Conservation (phyloP, 2,888 invertebrate genomes). For the Dryadula phaetusa region DNA sequence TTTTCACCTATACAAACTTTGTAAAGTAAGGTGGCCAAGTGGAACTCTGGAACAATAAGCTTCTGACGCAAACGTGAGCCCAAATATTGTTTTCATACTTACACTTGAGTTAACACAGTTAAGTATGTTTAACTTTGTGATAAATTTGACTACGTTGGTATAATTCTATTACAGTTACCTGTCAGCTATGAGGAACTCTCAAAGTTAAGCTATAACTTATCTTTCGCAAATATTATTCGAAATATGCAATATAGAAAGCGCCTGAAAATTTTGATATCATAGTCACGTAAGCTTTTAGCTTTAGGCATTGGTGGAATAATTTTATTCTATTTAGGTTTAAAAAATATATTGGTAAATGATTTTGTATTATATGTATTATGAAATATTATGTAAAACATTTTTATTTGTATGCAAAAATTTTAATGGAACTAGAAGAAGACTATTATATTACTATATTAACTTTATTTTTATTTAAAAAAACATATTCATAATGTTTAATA, state of each 20-base stretch:
- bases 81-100: slow-evolving; percentile 32
- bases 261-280: slow-evolving; percentile 2
- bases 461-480: too few species aligned
- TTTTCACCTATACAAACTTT: background rate
- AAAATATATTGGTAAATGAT: too few species aligned
- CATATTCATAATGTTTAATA: too few species aligned
- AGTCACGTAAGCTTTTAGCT: slow-evolving; percentile 13
- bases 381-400: too few species aligned
- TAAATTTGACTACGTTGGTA: slow-evolving; percentile 29
- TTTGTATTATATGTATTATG: too few species aligned
- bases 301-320: background rate
- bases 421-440: too few species aligned
- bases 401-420: too few species aligned
- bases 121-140: slow-evolving; percentile 30
- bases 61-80: slow-evolving; percentile 1
- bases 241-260: slow-evolving; percentile 1
- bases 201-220: slow-evolving; percentile 7
- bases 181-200: slow-evolving; percentile 11
- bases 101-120: slow-evolving; percentile 9
- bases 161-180: slow-evolving; percentile 29
- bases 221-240: background rate
- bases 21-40: slow-evolving; percentile 2
- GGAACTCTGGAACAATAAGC: slow-evolving; percentile 20
- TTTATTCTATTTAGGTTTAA: background rate
- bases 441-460: too few species aligned